phyloP scores from a whole-genome alignment of 2,113 vertebrate genomes.

The Protomyctophum bolini region DNA sequence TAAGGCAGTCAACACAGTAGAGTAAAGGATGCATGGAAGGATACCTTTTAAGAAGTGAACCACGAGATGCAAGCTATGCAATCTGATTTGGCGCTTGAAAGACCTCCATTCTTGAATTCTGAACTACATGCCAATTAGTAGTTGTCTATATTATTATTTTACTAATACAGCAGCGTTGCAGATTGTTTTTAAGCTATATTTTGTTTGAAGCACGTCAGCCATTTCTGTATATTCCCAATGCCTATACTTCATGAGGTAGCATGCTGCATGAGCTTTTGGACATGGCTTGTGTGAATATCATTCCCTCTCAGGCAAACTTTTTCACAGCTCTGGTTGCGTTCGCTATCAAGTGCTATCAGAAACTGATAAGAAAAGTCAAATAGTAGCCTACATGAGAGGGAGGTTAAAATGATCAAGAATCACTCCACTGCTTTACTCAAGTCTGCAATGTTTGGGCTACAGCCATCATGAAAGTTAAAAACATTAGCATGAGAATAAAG shows the following conservation, averaged over 20 bases:
- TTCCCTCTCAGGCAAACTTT: background rate
- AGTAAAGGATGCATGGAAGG: slow-evolving; percentile 51
- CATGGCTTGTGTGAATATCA: background rate
- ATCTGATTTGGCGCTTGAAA: slow-evolving; percentile 11
- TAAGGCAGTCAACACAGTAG: slow-evolving; percentile 76
- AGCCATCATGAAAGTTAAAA: slow-evolving; percentile 11
- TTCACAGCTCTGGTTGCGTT: background rate
- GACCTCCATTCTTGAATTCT: slow-evolving; percentile 39
- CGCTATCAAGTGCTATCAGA: background rate
- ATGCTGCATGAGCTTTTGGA: background rate
- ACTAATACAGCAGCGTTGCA: slow-evolving; percentile 4
- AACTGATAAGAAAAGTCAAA: background rate
- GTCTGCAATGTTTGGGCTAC: slow-evolving; percentile 4
- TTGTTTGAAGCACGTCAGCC: background rate
- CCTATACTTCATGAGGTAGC: background rate
- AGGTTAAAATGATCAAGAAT: background rate
- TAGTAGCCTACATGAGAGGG: background rate
- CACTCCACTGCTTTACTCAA: background rate
- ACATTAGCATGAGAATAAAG: slow-evolving; percentile 5
- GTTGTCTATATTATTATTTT: too few relatives aligned
- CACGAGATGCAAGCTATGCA: slow-evolving; percentile 34
- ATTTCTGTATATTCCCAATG: background rate
- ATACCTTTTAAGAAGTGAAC: slow-evolving; percentile 41
- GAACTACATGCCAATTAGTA: background rate
- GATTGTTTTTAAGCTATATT: background rate